These are phyloP conservation scores for Dermatophagoides farinae DNA, from an alignment of 1,140 invertebrate species.

Conservation along the genomic window DNA sequence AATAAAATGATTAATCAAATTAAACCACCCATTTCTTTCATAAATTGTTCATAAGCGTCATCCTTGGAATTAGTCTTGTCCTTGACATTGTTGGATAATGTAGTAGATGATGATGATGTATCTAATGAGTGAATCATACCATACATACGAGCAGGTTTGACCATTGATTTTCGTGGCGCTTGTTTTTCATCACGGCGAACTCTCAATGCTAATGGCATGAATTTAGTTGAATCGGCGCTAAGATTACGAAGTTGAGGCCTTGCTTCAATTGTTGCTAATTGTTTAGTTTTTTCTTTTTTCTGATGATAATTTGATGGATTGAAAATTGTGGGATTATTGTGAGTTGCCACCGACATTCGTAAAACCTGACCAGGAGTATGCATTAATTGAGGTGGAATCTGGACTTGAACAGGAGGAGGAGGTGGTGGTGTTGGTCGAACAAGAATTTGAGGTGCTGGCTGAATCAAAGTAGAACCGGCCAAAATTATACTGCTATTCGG, in stretches of 20 bases:
- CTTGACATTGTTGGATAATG: not conserved
- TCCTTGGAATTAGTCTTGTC: constrained; percentile 53
- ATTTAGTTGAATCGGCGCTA: constrained; percentile 80
- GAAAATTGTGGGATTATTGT: not conserved
- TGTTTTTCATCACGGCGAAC: constrained; percentile 52
- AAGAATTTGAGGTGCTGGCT: constrained; percentile 24
- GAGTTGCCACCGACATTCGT: not conserved
- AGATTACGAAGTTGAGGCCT: constrained; percentile 84
- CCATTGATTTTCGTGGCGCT: constrained; percentile 20
- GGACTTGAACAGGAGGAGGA: not conserved
- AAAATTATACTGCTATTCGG: constrained; percentile 10
- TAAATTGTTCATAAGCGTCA: constrained; percentile 91
- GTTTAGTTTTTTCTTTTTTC: constrained; percentile 15
- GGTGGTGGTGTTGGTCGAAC: not conserved
- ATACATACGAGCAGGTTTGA: not conserved
- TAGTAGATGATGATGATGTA: not conserved
- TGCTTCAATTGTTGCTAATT: constrained; percentile 57
- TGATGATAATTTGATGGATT: not conserved
- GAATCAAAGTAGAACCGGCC: constrained; percentile 1
- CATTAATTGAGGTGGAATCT: constrained; percentile 32
- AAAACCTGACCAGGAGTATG: not conserved
- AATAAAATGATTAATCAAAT: constrained; percentile 26
- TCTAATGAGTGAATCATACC: not conserved
- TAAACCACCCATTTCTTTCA: constrained; percentile 90
- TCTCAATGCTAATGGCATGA: constrained; percentile 72